Conservation (phyloP, 2,797 vertebrate genomes). For the Microctenopoma lineatum region DNA sequence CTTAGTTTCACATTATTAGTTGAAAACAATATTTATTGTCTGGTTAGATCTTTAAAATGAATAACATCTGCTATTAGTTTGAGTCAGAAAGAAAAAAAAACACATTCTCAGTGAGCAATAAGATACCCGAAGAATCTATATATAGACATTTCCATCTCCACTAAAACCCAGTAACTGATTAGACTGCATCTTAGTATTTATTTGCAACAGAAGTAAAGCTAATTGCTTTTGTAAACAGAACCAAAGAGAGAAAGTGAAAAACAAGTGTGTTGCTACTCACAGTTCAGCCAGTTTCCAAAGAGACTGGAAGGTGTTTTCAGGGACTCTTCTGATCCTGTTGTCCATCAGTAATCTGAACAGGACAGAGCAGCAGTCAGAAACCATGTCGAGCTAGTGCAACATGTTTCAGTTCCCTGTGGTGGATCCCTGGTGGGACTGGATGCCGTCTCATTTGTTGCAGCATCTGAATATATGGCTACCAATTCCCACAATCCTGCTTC, state of each 20-base stretch:
- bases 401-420: neutral
- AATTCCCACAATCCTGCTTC: neutral
- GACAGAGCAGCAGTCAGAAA: constrained; percentile 37
- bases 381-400: neutral
- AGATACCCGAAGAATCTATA: neutral
- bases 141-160: neutral
- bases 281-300: constrained; percentile 83
- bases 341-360: constrained; percentile 81
- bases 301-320: constrained; percentile 86
- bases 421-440: constrained; percentile 2
- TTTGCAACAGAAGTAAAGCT: neutral
- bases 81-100: neutral
- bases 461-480: neutral
- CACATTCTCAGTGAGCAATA: neutral
- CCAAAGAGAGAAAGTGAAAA: neutral
- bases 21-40: neutral
- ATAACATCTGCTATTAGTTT: neutral
- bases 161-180: neutral
- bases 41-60: neutral
- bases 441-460: neutral
- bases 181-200: neutral
- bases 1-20: neutral
- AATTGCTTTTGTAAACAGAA: neutral
- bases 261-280: constrained; percentile 64
- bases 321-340: constrained; percentile 84